A percentile compares a stretch with the other conserved stretches of the same genome.
Conservation (phyloP, 2,888 invertebrate species). For the Thera obeliscata region DNA sequence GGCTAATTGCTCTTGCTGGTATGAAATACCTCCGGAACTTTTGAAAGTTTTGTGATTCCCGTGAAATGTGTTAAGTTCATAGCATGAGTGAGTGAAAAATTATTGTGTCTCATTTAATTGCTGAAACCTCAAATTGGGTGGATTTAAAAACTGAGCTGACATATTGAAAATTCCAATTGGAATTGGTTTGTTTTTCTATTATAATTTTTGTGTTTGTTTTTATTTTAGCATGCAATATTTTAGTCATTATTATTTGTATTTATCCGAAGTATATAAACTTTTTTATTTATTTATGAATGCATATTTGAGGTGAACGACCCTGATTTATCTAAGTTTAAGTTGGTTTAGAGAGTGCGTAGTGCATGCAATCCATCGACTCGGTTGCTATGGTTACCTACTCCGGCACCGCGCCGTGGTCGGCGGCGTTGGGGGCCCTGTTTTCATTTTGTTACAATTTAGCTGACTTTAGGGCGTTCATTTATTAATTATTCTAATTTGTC, state of each 20-base stretch:
- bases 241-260: background rate
- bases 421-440: background rate
- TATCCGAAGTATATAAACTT: background rate
- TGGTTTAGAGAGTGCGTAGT: constrained; percentile 50
- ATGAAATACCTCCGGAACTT: background rate
- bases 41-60: background rate
- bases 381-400: constrained; percentile 52
- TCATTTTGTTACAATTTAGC: background rate
- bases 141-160: constrained; percentile 9
- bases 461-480: no score
- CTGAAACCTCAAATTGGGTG: constrained; percentile 8
- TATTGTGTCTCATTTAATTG: background rate
- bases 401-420: background rate
- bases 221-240: background rate
- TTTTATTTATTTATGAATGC: constrained; percentile 47
- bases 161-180: constrained; percentile 1
- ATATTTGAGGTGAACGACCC: constrained; percentile 58
- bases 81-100: background rate
- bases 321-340: constrained; percentile 50
- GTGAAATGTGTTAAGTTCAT: constrained; percentile 5
- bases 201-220: background rate
- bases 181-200: constrained; percentile 15
- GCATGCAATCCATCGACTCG: constrained; percentile 39
- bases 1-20: background rate
- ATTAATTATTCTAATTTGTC: no score